phyloP scores from a whole-genome alignment of 2,113 vertebrate species.

The Casuarius casuarius region DNA sequence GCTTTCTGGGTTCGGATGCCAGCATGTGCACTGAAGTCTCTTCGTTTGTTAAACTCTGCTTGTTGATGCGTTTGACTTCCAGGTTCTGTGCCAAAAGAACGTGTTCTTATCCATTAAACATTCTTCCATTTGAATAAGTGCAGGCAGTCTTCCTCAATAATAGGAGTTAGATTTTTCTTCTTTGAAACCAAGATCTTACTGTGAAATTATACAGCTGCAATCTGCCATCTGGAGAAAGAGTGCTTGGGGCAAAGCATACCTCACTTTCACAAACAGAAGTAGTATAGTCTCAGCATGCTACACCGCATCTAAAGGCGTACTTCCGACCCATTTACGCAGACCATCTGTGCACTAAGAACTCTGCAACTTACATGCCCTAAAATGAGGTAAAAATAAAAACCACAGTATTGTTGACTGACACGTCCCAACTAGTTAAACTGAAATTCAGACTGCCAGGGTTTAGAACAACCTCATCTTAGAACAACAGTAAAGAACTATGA shows the following conservation, averaged over 20 bases:
- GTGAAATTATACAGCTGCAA: not conserved
- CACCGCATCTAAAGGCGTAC: not conserved
- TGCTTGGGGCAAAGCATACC: slow-evolving; percentile 1
- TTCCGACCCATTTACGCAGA: not conserved
- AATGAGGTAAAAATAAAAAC: not conserved
- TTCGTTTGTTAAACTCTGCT: not conserved
- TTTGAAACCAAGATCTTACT: not conserved
- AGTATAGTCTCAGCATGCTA: not conserved
- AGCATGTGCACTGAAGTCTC: not conserved
- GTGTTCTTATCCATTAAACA: not conserved
- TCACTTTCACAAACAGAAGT: not conserved
- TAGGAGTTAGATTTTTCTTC: not conserved
- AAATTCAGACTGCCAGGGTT: not conserved
- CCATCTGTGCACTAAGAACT: not conserved
- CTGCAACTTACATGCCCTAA: not conserved
- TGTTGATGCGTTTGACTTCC: not conserved
- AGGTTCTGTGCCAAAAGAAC: not conserved
- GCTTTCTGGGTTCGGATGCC: not conserved
- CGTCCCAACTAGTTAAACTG: not conserved
- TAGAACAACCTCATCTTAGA: not conserved
- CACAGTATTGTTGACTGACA: not conserved
- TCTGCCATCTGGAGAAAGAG: slow-evolving; percentile 1
- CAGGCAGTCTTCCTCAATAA: not conserved
- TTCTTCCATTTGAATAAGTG: not conserved
- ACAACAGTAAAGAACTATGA: not conserved